These are phyloP conservation scores for Apamea anceps DNA, from an alignment of 2,888 invertebrate species.

Conservation along the genomic window DNA sequence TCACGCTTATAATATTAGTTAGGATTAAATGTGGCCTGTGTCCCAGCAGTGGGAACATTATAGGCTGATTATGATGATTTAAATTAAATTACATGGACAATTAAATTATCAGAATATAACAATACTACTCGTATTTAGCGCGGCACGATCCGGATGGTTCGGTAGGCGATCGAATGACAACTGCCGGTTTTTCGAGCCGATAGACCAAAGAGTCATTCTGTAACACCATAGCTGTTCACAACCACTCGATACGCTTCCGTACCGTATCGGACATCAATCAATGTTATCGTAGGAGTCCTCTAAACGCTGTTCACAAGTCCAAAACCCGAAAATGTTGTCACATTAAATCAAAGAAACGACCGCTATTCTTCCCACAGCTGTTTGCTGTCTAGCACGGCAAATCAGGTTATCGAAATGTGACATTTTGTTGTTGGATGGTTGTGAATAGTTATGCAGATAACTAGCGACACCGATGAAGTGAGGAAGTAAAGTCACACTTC, in stretches of 20 bases:
- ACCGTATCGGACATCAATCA: background rate
- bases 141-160: too few relatives aligned
- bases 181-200: background rate
- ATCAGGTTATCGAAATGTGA: background rate
- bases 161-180: too few relatives aligned
- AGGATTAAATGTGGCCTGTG: too few relatives aligned
- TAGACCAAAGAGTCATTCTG: background rate
- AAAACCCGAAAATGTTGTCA: background rate
- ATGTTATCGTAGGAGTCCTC: background rate
- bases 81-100: too few relatives aligned
- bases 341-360: background rate
- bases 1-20: too few relatives aligned
- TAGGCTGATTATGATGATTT: too few relatives aligned
- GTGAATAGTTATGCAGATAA: conserved; percentile 6
- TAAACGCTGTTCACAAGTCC: background rate
- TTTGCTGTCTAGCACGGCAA: background rate
- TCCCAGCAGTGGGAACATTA: too few relatives aligned
- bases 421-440: background rate
- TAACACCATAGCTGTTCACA: conserved; percentile 2
- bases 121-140: too few relatives aligned
- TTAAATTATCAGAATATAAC: too few relatives aligned
- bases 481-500: conserved; percentile 8
- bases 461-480: background rate
- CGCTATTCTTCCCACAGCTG: background rate
- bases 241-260: background rate